These are phyloP conservation scores for Sinelater perroti DNA, from an alignment of 2,888 invertebrate genomes.

Conservation along the genomic window DNA sequence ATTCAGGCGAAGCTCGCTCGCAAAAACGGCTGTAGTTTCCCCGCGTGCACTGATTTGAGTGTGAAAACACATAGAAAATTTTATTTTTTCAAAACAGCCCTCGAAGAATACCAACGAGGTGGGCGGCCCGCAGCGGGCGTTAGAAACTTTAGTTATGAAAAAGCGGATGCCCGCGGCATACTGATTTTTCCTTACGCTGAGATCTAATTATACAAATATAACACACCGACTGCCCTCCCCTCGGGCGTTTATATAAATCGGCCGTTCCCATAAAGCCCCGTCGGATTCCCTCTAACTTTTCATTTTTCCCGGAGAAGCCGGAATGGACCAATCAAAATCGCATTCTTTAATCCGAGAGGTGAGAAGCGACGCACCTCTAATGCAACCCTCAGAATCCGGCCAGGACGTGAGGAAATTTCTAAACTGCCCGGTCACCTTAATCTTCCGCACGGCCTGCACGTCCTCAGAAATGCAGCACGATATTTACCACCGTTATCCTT, in stretches of 20 bases:
- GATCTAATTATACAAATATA: constrained; percentile 29
- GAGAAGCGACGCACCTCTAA: not conserved
- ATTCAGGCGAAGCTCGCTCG: constrained; percentile 21
- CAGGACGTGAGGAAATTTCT: constrained; percentile 10
- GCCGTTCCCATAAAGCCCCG: no score
- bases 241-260: no score
- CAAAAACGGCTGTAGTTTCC: constrained; percentile 22
- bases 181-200: constrained; percentile 28
- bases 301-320: not conserved
- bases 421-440: constrained; percentile 11
- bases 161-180: constrained; percentile 30
- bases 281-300: no score
- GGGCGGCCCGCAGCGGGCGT: constrained; percentile 30
- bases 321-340: not conserved
- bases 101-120: constrained; percentile 38
- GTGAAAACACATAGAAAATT: constrained; percentile 40
- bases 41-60: constrained; percentile 33
- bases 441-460: constrained; percentile 5
- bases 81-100: constrained; percentile 39
- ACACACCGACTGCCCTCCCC: no score
- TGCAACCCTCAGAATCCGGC: constrained; percentile 6
- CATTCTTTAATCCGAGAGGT: constrained; percentile 2
- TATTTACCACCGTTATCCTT: no score
- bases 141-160: constrained; percentile 37
- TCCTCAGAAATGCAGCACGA: constrained; percentile 5